phyloP scores from a whole-genome alignment of 2,888 invertebrate species.

The Clusia tigrina region DNA sequence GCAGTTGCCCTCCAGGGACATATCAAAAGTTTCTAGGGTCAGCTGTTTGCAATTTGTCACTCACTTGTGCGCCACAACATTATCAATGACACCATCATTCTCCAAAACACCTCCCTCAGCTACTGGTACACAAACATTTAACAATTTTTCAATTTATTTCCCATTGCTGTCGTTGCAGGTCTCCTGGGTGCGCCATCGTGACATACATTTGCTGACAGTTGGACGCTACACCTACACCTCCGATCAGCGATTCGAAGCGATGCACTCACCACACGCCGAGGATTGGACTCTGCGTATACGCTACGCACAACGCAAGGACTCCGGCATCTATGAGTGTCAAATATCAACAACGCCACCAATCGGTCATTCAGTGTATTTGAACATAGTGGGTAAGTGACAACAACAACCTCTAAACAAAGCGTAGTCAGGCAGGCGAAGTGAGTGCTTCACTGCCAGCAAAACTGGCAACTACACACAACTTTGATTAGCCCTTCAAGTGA shows the following conservation, averaged over 20 bases:
- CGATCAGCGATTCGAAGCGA: constrained; percentile 85
- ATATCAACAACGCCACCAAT: constrained; percentile 90
- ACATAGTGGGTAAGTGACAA: constrained; percentile 79
- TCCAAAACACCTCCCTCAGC: neutral
- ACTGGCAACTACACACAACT: too few species aligned
- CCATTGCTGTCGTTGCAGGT: constrained; percentile 66
- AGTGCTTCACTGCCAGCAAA: too few species aligned
- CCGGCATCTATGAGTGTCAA: constrained; percentile 88
- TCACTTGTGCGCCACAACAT: too few species aligned
- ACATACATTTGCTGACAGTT: constrained; percentile 78
- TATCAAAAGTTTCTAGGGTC: too few species aligned
- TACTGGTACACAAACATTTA: neutral
- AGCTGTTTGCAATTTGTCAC: constrained; percentile 2
- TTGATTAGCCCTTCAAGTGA: too few species aligned
- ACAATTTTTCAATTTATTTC: neutral
- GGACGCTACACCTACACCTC: constrained; percentile 81
- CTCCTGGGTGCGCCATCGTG: constrained; percentile 80
- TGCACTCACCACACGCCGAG: constrained; percentile 85
- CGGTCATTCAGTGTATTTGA: constrained; percentile 81
- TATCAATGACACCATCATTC: neutral
- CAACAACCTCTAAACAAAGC: too few species aligned
- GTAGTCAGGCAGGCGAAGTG: too few species aligned
- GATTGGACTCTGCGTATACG: constrained; percentile 85
- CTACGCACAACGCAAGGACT: constrained; percentile 77
- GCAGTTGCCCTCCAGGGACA: too few species aligned